These are phyloP conservation scores for Halisarca cf. caerulea DNA, from an alignment of 37 sponge, comb jelly and placozoan species.

Conservation along the genomic window DNA sequence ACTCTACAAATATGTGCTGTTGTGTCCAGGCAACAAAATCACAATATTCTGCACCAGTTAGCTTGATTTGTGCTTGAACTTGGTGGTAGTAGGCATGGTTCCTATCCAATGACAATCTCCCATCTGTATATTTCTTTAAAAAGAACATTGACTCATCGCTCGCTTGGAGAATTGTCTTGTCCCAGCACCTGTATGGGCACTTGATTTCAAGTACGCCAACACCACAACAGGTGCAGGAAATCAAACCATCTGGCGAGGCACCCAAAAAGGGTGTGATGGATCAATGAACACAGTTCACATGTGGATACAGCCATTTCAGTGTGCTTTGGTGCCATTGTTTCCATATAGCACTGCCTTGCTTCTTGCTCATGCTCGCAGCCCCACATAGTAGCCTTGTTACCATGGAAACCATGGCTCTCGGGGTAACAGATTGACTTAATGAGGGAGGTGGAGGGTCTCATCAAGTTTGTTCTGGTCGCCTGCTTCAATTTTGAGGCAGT, in stretches of 20 bases:
- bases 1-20: slow-evolving; percentile 23
- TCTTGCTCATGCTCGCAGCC: background rate
- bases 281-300: slow-evolving; percentile 35
- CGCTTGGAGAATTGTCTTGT: slow-evolving; percentile 22
- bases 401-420: background rate
- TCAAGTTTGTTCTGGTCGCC: background rate
- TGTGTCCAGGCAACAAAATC: slow-evolving; percentile 58
- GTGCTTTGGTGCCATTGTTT: background rate
- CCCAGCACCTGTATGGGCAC: slow-evolving; percentile 40
- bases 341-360: background rate
- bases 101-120: slow-evolving; percentile 16
- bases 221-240: slow-evolving; percentile 59
- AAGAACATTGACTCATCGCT: slow-evolving; percentile 30
- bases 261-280: slow-evolving; percentile 38
- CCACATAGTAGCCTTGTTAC: background rate
- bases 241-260: slow-evolving; percentile 53
- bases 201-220: slow-evolving; percentile 57
- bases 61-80: slow-evolving; percentile 59
- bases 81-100: slow-evolving; percentile 70
- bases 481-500: slow-evolving; percentile 62
- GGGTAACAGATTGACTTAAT: slow-evolving; percentile 15
- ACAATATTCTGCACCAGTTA: slow-evolving; percentile 40
- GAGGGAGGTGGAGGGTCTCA: background rate
- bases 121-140: background rate
- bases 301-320: background rate